phyloP scores from a whole-genome alignment of 2,888 invertebrate genomes.

The Falcaria lacertinaria region DNA sequence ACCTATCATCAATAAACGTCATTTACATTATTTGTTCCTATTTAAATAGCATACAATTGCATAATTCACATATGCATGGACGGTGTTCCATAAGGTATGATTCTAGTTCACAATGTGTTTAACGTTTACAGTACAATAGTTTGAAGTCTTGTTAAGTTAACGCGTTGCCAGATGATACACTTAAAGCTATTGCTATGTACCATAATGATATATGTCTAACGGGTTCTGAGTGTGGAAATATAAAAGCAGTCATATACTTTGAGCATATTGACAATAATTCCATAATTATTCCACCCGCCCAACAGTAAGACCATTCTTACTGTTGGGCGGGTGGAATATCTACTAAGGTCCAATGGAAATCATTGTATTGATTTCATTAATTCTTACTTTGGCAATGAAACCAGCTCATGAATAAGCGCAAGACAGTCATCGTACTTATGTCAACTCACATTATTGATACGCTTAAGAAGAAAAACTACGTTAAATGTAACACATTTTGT shows the following conservation, averaged over 20 bases:
- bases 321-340: too few species aligned
- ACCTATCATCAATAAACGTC: conserved; percentile 24
- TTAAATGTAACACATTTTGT: too few species aligned
- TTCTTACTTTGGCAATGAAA: too few species aligned
- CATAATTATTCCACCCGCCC: too few species aligned
- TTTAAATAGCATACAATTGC: conserved; percentile 29
- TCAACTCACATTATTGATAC: too few species aligned
- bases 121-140: conserved; percentile 25
- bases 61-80: conserved; percentile 27
- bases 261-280: too few species aligned
- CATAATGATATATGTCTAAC: conserved; percentile 27
- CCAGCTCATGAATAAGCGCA: too few species aligned
- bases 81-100: conserved; percentile 52
- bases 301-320: too few species aligned
- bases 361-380: too few species aligned
- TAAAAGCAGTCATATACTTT: conserved; percentile 3
- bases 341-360: too few species aligned
- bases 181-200: conserved; percentile 67
- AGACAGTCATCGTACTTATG: too few species aligned
- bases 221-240: conserved; percentile 57
- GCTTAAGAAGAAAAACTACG: too few species aligned
- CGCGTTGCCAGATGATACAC: conserved; percentile 65
- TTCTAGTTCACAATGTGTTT: conserved; percentile 36
- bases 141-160: conserved; percentile 40
- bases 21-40: conserved; percentile 25